Evolutionary conservation across 1,140 invertebrate genomes (phyloP), one percentile per base, ranked within the genome.

Genomic region (Saccostrea cuccullata): DNA sequence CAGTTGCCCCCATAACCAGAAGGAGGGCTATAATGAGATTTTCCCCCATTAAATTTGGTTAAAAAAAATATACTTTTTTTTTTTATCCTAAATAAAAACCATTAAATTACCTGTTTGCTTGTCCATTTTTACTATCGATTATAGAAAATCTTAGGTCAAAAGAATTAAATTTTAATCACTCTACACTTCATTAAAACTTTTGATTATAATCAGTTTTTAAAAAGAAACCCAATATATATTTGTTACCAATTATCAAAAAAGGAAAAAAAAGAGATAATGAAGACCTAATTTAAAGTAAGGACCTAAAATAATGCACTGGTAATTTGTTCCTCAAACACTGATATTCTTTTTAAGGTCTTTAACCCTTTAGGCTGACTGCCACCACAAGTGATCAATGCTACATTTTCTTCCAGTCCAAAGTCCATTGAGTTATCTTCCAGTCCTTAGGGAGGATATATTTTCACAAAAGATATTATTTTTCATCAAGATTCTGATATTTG

Each of bases 301-400:
- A 47, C 47, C 5, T 47, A 6, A 2, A 2, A 8, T n/a, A 47
- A 6, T 47, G 30, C 17, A 73, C 82, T 40, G 88, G 88, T 47
- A 91, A 40, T 13, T 73, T 47, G 55, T 88, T 85, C 55, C 85
- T 83, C n/a, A 91, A 83, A 70, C 83, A 87, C 36, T 30, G 83
- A 84, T 87, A 91, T 40, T 91, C 91, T 89, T 90, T 30, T 90
- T 91, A 1, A 91, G 84, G 73, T 90, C 89, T 6, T 87, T 84
- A 0, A 90, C 90, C 40, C n/a, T n/a, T 55, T 82, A 12, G 89
- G 82, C 15, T 86, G 77, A 23, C 70, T 86, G 15, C 90, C 89
- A 73, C 89, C 89, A 36, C 23, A 77, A 1, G 84, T 87, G 36
- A 91, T 86, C 11, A 91, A 67, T 13, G 86, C 90, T 8, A 91